Evolutionary conservation across 2,113 vertebrate genomes (phyloP), one percentile per base, ranked within the genome.

Genomic region (Candoia aspera): DNA sequence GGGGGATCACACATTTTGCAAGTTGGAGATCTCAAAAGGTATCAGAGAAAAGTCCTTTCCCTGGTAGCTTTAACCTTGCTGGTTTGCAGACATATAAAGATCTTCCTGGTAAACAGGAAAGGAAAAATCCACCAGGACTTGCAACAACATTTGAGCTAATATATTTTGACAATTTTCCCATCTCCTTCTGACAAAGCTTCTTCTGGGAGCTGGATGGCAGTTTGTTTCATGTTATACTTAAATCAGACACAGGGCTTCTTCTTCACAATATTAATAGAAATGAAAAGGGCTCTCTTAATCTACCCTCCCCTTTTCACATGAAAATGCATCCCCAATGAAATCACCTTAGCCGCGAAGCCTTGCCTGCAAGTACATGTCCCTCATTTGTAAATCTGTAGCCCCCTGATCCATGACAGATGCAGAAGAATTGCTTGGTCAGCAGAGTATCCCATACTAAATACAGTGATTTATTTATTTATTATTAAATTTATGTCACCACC

Each of bases 111-210:
- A 96, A 97, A 96, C 92, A 97, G 89, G 93, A 95, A 95, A 94
- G 95, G 91, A 93, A 95, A 95, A 97, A 95, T 93, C 96, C 95
- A 94, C 95, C 84, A 95, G 94, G 96, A 95, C 90, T 92, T 93
- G 94, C 95, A 97, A 95, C 94, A 92, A 90, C 92, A 93, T 94
- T 95, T 93, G 93, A 96, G 94, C 96, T 96, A 97, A 97, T 96
- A 96, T 86, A 95, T 96, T 95, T 91, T 96, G 96, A 97, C 96
- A 97, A 97, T 95, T 96, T 96, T 94, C 96, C 95, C 95, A 96
- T 96, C 95, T 96, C 95, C 93, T 95, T 97, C 95, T 95, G 94
- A 94, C 8, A 64, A 55, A 84, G 95, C 87, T 92, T 62, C 95
- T 96, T 96, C 92, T 92, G 96, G 94, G 96, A 97, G 94, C 93